Evolutionary conservation across 2,113 vertebrate genomes (phyloP).

Genomic region (Perognathus longimembris): DNA sequence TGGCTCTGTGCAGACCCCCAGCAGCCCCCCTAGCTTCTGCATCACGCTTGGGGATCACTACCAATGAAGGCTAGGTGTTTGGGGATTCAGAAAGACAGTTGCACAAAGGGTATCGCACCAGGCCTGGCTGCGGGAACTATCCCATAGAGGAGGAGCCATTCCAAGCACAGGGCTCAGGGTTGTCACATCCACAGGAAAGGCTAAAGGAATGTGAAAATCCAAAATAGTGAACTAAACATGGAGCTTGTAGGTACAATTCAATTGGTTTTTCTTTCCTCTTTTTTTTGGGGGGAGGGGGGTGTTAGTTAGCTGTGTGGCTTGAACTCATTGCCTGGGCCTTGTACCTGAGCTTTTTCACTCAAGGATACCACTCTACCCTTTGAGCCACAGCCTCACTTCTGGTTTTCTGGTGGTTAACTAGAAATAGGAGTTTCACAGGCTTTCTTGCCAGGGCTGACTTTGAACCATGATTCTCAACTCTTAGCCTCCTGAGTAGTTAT

Average conservation of each 20-base stretch:
- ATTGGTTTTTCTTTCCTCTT: not conserved
- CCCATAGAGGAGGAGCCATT: not conserved
- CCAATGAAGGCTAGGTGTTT: not conserved
- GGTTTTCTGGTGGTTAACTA: too few species aligned
- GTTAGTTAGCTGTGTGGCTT: too few species aligned
- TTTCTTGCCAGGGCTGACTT: too few species aligned
- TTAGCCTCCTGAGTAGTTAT: too few species aligned
- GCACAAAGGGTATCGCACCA: not conserved
- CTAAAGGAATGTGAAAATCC: not conserved
- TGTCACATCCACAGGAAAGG: fast-evolving
- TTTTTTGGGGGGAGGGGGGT: too few species aligned
- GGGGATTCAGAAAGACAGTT: not conserved
- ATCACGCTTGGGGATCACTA: not conserved
- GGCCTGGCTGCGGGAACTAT: not conserved
- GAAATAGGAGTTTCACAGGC: too few species aligned
- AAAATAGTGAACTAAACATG: not conserved
- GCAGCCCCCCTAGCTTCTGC: not conserved
- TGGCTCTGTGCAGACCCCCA: not conserved
- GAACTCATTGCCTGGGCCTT: too few species aligned
- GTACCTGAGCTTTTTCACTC: too few species aligned
- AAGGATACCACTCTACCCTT: too few species aligned
- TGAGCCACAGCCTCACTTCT: too few species aligned
- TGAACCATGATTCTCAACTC: too few species aligned
- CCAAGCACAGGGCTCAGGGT: fast-evolving
- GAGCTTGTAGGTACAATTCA: not conserved